Percentiles rank a stretch among this genome's conserved stretches.
Conservation (phyloP, 1,140 invertebrate genomes). For the Bilobella aurantiaca region DNA sequence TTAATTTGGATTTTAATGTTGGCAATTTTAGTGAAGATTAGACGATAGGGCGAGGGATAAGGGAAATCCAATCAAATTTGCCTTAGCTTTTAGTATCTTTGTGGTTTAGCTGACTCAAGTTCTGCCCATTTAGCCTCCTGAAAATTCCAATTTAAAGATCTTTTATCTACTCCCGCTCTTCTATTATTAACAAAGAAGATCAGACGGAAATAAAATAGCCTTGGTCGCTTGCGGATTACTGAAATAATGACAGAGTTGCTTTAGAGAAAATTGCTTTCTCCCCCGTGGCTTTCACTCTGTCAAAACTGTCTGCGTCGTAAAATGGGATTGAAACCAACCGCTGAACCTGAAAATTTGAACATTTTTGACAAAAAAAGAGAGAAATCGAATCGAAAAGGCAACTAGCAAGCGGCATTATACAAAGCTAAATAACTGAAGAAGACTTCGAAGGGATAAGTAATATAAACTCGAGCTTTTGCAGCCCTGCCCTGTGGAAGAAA, state of each 20-base stretch:
- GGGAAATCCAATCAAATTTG: constrained; percentile 4
- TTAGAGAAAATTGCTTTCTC: background rate
- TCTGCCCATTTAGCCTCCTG: background rate
- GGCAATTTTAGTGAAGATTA: background rate
- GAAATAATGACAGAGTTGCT: constrained; percentile 7
- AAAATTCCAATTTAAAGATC: constrained; percentile 2
- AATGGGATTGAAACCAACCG: background rate
- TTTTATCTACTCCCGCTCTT: background rate
- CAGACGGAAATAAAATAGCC: background rate
- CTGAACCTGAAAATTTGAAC: too few species aligned
- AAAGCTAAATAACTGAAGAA: too few species aligned
- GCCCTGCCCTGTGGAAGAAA: too few species aligned
- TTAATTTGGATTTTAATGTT: constrained; percentile 4
- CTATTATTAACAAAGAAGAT: background rate
- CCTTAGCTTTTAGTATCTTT: background rate
- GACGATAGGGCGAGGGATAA: background rate
- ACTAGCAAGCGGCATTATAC: too few species aligned
- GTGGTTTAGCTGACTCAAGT: background rate
- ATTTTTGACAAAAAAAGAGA: too few species aligned
- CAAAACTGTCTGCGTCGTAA: background rate
- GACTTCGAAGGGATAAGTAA: too few species aligned
- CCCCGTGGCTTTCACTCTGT: background rate
- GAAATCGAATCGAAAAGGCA: too few species aligned
- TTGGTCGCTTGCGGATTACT: background rate
- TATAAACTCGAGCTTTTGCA: too few species aligned